These are phyloP conservation scores for Octonoba sinensis DNA, from an alignment of 2,888 invertebrate species.

Conservation along the genomic window DNA sequence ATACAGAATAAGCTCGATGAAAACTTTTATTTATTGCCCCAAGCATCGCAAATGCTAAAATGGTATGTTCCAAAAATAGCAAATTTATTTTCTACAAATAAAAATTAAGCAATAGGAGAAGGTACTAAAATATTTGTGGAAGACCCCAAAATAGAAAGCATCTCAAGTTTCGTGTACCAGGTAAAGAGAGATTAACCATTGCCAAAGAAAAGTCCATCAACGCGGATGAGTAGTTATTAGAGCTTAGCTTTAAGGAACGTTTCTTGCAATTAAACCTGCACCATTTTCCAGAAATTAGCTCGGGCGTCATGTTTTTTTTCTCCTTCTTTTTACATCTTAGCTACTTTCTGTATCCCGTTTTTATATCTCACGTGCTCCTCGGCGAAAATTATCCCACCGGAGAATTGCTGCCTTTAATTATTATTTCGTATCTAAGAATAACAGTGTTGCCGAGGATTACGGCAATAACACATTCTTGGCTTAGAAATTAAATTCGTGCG, in stretches of 20 bases:
- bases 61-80: no score
- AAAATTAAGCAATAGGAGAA: background rate
- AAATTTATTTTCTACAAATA: no score
- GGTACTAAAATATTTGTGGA: conserved; percentile 20
- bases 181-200: conserved; percentile 51
- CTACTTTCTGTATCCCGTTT: background rate
- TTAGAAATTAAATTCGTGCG: no score
- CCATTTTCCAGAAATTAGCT: conserved; percentile 25
- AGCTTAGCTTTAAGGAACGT: conserved; percentile 25
- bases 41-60: no score
- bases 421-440: conserved; percentile 14
- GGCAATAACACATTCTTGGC: no score
- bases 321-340: background rate
- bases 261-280: conserved; percentile 48
- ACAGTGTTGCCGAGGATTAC: no score
- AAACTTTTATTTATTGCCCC: no score
- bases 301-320: conserved; percentile 14
- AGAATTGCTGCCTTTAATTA: conserved; percentile 38
- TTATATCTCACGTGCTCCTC: conserved; percentile 38
- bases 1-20: no score
- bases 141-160: conserved; percentile 1
- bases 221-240: conserved; percentile 47
- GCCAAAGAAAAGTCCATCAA: conserved; percentile 40
- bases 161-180: conserved; percentile 28
- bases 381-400: conserved; percentile 24